phyloP scores from a whole-genome alignment of 2,113 vertebrate species.

The Rhegmatorhina hoffmannsi region DNA sequence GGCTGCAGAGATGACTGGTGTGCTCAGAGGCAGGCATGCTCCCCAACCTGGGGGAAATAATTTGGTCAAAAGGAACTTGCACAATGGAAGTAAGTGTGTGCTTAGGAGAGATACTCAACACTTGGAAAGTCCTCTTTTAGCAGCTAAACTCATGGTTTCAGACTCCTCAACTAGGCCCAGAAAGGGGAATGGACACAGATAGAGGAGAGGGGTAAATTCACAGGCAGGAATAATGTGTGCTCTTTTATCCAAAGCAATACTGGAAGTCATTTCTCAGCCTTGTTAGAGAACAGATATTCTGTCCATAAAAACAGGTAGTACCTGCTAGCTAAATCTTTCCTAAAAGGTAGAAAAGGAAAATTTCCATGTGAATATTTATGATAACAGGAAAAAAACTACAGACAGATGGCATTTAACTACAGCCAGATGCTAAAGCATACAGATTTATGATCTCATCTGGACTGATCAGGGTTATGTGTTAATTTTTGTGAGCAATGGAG shows the following conservation, averaged over 20 bases:
- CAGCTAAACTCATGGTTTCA: background rate
- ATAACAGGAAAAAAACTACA: background rate
- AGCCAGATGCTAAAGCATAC: background rate
- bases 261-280: background rate
- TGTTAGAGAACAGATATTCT: background rate
- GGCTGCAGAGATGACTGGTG: background rate
- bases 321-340: background rate
- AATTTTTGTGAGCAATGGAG: background rate
- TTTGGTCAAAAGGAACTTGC: background rate
- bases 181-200: background rate
- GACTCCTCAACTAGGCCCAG: background rate
- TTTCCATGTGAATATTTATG: background rate
- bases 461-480: background rate
- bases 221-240: background rate
- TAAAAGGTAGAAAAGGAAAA: background rate
- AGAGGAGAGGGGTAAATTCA: background rate
- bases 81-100: background rate
- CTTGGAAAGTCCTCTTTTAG: background rate
- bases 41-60: rapidly evolving
- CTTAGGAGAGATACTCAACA: background rate
- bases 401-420: background rate
- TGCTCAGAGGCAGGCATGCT: rapidly evolving
- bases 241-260: background rate
- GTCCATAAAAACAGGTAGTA: background rate
- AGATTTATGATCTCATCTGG: background rate